phyloP scores from a whole-genome alignment of 2,888 invertebrate species.

The Villa cingulata region DNA sequence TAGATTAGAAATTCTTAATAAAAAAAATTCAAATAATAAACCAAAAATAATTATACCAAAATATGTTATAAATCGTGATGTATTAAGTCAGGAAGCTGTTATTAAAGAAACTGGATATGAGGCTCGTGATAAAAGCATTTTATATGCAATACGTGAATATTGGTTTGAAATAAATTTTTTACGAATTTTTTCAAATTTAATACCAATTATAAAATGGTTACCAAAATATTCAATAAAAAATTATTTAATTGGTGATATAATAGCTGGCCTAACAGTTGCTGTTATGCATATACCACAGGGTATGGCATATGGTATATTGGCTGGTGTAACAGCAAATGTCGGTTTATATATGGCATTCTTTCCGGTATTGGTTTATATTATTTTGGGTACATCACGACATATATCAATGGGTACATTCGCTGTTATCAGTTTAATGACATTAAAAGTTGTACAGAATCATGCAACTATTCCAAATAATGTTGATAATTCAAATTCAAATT shows the following conservation, averaged over 20 bases:
- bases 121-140: constrained; percentile 31
- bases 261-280: constrained; percentile 72
- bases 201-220: constrained; percentile 50
- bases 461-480: constrained; percentile 22
- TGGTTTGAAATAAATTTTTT: constrained; percentile 28
- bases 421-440: constrained; percentile 72
- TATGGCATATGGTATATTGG: constrained; percentile 56
- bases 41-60: constrained; percentile 22
- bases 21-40: not conserved
- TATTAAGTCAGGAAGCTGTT: constrained; percentile 28
- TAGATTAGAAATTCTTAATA: not conserved
- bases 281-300: constrained; percentile 79
- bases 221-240: constrained; percentile 45
- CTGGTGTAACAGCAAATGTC: constrained; percentile 50
- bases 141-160: constrained; percentile 22
- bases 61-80: constrained; percentile 29
- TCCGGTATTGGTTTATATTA: constrained; percentile 65
- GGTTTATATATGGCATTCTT: constrained; percentile 77
- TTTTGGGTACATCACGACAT: constrained; percentile 73
- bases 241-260: constrained; percentile 53
- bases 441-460: constrained; percentile 50
- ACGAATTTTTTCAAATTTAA: constrained; percentile 26
- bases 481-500: not conserved
- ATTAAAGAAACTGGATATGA: constrained; percentile 31
- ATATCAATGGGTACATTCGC: constrained; percentile 75